Evolutionary conservation across 1,140 invertebrate genomes (phyloP).

Genomic region (Eurosta solidaginis): DNA sequence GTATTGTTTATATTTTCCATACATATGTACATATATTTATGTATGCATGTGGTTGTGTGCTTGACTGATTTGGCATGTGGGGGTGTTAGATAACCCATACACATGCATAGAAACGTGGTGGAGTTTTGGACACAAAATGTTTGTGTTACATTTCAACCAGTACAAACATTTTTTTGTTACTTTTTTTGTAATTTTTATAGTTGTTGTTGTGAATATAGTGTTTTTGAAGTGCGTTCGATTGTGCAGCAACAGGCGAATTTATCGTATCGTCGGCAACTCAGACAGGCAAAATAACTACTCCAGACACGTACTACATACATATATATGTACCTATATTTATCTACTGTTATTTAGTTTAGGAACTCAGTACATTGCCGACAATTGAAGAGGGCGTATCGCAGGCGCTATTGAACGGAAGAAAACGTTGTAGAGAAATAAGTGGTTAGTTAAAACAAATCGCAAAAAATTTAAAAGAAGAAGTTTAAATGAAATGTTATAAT

Average conservation of each 20-base stretch:
- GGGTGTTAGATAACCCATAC: slow-evolving; percentile 1
- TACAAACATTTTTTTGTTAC: no score
- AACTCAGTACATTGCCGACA: slow-evolving; percentile 18
- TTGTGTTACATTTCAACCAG: neutral
- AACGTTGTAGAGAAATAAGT: neutral
- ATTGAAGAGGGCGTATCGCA: slow-evolving; percentile 22
- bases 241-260: slow-evolving; percentile 22
- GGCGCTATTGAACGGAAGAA: neutral
- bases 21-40: no score
- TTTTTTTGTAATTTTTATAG: neutral
- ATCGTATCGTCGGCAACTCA: neutral
- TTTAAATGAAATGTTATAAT: neutral
- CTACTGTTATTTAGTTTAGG: slow-evolving; percentile 2
- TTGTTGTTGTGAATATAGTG: neutral
- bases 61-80: neutral
- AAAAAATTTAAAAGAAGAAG: neutral
- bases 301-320: no score
- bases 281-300: slow-evolving; percentile 19
- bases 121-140: slow-evolving; percentile 6
- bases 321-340: no score
- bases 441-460: neutral
- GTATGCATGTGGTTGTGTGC: neutral
- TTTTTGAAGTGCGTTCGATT: slow-evolving; percentile 20
- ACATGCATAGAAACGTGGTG: neutral
- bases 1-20: no score